Percentiles rank a stretch among this genome's conserved stretches.
Evolutionary conservation across 2,888 invertebrate species (phyloP).

Genomic region (Dicyrtomina minuta): DNA sequence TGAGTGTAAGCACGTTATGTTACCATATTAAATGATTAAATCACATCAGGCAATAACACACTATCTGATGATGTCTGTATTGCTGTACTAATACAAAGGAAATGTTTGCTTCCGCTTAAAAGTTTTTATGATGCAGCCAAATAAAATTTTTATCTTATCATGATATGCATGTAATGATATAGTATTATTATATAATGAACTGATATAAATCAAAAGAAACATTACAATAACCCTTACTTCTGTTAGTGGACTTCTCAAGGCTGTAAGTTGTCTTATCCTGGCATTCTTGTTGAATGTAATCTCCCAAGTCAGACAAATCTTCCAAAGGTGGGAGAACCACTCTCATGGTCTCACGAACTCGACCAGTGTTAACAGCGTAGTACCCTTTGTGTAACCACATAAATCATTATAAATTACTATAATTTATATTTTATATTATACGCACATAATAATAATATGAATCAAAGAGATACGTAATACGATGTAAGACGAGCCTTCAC

Average conservation of each 20-base stretch:
- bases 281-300: conserved; percentile 72
- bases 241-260: conserved; percentile 67
- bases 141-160: no score
- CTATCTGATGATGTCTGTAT: no score
- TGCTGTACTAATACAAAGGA: no score
- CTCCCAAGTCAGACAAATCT: conserved; percentile 62
- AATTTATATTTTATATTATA: background rate
- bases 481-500: no score
- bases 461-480: background rate
- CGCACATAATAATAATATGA: background rate
- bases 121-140: no score
- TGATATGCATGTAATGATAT: no score
- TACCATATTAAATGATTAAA: background rate
- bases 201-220: no score
- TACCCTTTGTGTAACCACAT: conserved; percentile 60
- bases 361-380: conserved; percentile 74
- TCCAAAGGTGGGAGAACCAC: conserved; percentile 73
- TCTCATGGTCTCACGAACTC: conserved; percentile 72
- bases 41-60: no score
- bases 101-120: no score
- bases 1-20: background rate
- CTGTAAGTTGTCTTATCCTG: conserved; percentile 69
- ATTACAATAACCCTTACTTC: no score
- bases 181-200: no score
- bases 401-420: background rate